Evolutionary conservation across 2,797 vertebrate genomes (phyloP).

Genomic region (Pantherophis alleghaniensis): DNA sequence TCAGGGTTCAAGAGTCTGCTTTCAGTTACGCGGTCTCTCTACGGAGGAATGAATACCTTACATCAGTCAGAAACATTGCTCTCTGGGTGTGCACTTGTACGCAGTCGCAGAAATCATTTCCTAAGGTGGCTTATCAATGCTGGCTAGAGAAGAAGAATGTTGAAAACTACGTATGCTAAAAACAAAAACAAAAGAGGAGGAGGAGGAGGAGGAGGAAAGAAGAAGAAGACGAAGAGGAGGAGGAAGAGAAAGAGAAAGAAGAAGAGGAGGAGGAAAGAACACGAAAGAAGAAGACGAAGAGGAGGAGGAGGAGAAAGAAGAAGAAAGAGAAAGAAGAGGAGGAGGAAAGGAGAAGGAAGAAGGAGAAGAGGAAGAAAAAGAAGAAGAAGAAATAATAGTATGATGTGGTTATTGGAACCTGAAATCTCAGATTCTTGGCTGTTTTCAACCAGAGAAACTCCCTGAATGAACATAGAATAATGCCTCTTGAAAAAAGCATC

Average conservation of each 20-base stretch:
- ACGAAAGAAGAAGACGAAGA: not conserved
- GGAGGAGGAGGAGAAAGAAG: too few species aligned
- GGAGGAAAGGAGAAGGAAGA: too few species aligned
- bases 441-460: not conserved
- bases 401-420: not conserved
- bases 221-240: too few species aligned
- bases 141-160: not conserved
- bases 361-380: too few species aligned
- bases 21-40: not conserved
- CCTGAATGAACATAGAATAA: not conserved
- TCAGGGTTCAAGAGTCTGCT: not conserved
- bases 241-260: too few species aligned
- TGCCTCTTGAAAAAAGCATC: not conserved
- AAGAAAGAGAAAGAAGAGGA: too few species aligned
- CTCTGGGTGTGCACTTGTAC: not conserved
- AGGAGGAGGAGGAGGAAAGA: too few species aligned
- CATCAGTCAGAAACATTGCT: conserved; percentile 4
- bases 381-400: not conserved
- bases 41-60: conserved; percentile 22
- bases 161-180: not conserved
- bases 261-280: too few species aligned
- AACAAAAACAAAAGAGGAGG: not conserved
- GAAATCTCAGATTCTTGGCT: not conserved
- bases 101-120: conserved; percentile 7
- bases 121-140: not conserved